A percentile compares a stretch with the other conserved stretches of the same genome.
Conservation (phyloP, 2,113 vertebrate species). For the Geococcyx californianus region DNA sequence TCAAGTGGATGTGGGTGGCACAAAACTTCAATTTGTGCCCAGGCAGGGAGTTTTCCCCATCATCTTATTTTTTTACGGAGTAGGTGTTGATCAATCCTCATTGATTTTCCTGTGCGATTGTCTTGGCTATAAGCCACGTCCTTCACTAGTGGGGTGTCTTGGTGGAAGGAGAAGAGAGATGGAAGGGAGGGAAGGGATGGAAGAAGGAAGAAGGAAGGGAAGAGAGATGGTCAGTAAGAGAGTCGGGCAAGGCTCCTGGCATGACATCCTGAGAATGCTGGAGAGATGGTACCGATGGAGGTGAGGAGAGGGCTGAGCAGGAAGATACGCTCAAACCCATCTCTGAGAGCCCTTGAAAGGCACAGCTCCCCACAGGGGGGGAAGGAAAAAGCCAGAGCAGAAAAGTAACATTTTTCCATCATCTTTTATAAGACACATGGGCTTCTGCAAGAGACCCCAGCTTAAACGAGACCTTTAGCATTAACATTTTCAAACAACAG, state of each 20-base stretch:
- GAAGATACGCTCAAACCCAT: neutral
- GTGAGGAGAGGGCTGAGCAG: neutral
- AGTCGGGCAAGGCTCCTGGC: neutral
- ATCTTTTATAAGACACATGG: neutral
- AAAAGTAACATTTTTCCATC: neutral
- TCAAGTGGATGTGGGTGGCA: neutral
- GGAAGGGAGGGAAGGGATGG: too few relatives aligned
- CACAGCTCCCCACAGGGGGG: neutral
- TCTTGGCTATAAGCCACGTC: neutral
- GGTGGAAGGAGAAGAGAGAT: neutral
- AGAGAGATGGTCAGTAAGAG: neutral
- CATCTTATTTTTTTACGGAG: neutral
- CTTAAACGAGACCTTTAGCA: conserved; percentile 12
- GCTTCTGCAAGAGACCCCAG: neutral
- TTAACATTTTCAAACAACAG: conserved; percentile 35
- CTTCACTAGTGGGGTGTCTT: neutral
- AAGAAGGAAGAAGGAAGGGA: neutral
- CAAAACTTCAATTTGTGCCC: neutral
- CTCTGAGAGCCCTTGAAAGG: neutral
- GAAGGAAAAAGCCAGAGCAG: neutral
- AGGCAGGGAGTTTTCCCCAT: neutral
- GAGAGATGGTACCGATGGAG: neutral
- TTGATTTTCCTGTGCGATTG: neutral
- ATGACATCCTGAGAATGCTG: neutral
- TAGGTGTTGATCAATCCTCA: neutral